Base-by-base conservation (phyloP, 2,797 vertebrate species). In the Molothrus ater region DNA sequence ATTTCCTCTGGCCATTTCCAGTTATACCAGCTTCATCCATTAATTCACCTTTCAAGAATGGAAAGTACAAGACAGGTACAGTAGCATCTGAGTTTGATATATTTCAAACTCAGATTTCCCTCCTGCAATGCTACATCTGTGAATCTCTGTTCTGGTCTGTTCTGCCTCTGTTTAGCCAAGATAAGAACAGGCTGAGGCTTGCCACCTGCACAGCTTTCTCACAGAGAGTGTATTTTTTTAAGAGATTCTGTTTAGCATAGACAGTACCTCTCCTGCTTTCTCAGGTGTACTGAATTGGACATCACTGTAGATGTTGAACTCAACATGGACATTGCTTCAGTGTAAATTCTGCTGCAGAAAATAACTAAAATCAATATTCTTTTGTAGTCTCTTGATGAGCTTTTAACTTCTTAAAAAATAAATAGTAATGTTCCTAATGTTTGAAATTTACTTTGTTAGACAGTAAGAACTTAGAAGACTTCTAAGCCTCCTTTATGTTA, bases 1-100 rank as follows among this genome's bases (percentile, higher is more conserved):
- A 99, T 92, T 99, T 99, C 91, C 98, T 99, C 53, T 99, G 99
- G 99, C 99, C 99, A 0, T 98, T 99, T 90, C 99, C 99, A 11
- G 98, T 99, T 54, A 98, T 99, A 76, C 99, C 99, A 0, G 98
- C 97, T 65, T 98, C 98, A 1, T 98, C 98, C 59, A 88, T 99
- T 88, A 98, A 97, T 96, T 99, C 99, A 13, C 99, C 99, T 5
- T 98, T 99, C 96, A 99, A 98, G 97, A 99, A 99, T 29, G 99
- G 99, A 78, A 99, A 98, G 75, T 99, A 98, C 92, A 98, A 98
- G 80, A 95, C 98, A 97, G 99, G 99, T 99, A 95, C 93, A 82
- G 53, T 70, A 84, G 65, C 26, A 15, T 86, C 54, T 51, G n/a
- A 51, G 11, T 90, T 86, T 74, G 50, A 14, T 59, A 85, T 24